A percentile compares a stretch with the other conserved stretches of the same genome.
Conservation (phyloP, 2,797 vertebrate species). For the Picus viridis region DNA sequence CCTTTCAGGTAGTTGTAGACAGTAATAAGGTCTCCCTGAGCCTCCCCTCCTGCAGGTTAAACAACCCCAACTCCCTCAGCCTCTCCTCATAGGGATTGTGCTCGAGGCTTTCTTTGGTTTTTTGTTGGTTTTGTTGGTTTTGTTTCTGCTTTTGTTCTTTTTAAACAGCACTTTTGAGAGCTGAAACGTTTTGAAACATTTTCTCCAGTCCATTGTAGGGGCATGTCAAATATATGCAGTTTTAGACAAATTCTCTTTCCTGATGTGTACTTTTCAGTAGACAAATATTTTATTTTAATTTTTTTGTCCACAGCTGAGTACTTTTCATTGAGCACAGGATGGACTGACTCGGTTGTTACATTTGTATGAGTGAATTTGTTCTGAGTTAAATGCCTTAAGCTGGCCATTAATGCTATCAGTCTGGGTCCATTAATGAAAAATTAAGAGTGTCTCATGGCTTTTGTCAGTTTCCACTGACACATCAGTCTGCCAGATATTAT, state of each 20-base stretch:
- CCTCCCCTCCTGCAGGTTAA: no score
- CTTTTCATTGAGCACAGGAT: background rate
- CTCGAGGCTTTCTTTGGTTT: no score
- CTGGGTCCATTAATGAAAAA: background rate
- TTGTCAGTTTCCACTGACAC: background rate
- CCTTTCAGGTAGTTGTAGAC: no score
- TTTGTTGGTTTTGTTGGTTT: background rate
- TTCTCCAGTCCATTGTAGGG: background rate
- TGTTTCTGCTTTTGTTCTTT: background rate
- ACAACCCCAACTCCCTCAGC: no score
- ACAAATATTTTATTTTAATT: background rate
- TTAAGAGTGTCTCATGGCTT: background rate
- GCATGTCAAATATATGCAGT: background rate
- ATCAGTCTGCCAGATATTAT: background rate
- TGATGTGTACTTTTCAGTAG: background rate
- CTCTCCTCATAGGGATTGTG: no score
- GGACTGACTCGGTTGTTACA: background rate
- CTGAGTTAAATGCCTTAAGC: background rate
- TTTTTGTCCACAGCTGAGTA: background rate
- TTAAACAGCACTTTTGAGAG: background rate
- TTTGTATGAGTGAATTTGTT: background rate
- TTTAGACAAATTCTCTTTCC: background rate
- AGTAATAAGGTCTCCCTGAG: no score
- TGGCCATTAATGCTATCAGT: background rate
- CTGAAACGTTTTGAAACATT: background rate